Percentiles rank a stretch among this genome's conserved stretches.
Conservation (phyloP, 2,888 invertebrate species). For the Byasa hedistus region DNA sequence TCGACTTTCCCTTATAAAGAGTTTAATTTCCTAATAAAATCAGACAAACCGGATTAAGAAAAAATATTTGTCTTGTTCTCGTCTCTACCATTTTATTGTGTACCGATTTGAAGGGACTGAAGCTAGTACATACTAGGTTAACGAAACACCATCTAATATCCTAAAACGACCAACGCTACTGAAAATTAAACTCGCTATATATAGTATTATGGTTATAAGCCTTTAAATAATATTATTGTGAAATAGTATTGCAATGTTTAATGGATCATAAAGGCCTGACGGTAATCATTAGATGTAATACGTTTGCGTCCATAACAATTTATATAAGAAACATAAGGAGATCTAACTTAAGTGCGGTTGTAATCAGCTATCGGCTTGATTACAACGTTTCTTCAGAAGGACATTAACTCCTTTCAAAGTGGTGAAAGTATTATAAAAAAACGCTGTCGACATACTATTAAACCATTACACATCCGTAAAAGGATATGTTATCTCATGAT, state of each 20-base stretch:
- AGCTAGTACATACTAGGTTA: too few species aligned
- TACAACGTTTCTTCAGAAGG: conserved; percentile 15
- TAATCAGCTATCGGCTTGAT: conserved; percentile 9
- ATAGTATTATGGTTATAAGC: too few species aligned
- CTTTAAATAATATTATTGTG: too few species aligned
- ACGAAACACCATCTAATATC: too few species aligned
- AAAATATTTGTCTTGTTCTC: neutral
- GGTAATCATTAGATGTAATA: conserved; percentile 6
- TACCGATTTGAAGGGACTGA: too few species aligned
- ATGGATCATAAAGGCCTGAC: conserved; percentile 3
- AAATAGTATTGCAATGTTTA: neutral
- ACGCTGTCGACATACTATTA: conserved; percentile 8
- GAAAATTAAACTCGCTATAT: too few species aligned
- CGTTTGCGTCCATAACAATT: conserved; percentile 1
- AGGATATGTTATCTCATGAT: conserved; percentile 22
- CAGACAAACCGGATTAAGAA: neutral
- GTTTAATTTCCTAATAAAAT: conserved; percentile 25
- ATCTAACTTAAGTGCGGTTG: conserved; percentile 14
- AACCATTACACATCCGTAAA: conserved; percentile 11
- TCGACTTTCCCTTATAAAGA: conserved; percentile 24
- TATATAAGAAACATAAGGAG: conserved; percentile 24
- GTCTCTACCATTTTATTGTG: too few species aligned
- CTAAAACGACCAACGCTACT: too few species aligned
- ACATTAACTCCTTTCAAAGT: conserved; percentile 10
- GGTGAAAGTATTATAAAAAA: conserved; percentile 21